Base-by-base conservation (phyloP, 1,140 invertebrate species). In the Hyles euphorbiae region DNA sequence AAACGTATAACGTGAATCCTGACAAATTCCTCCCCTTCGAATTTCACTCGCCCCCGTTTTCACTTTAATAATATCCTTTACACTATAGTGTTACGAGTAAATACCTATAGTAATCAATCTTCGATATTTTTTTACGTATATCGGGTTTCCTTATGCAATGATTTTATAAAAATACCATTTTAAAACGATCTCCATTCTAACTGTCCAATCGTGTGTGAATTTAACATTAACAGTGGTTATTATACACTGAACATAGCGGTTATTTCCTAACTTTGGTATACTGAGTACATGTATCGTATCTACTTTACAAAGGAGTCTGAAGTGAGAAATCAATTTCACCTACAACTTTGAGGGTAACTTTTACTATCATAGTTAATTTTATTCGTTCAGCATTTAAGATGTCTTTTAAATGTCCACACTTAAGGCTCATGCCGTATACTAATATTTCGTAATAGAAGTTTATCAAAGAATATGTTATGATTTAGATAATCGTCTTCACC, bases 91-190 rank as follows among this genome's bases (percentile, higher is more conserved):
- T 80, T 84, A 85, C 76, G 76, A 84, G 76, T 85, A 85, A 83
- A 84, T 87, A 87, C 53, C 56, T 56, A 56, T 56, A 56, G 22
- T 78, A 83, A 70, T 71, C 73, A 63, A 58, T 75, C 72, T 74
- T 81, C 76, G 81, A 86, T 89, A 81, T 74, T 78, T 78, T 78
- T 79, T 89, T 90, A 90, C 88, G 88, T 90, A 90, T 90, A 81
- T 90, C 74, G 78, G 63, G 82, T 88, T 89, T 77, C 74, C 73
- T 77, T 85, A 87, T 76, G 80, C 80, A 87, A 87, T 83, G 85
- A 81, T 88, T 88, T 86, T 88, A 86, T 83, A 87, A 87, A 88
- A 88, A 88, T 87, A 87, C 82, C 76, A 77, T 85, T 71, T 62
- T 72, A 71, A 63, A 65, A 67, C n/a, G 34, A 52, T 10, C 50